Evolutionary conservation across 2,888 invertebrate species (phyloP).

Genomic region (Chloroclysta siterata): DNA sequence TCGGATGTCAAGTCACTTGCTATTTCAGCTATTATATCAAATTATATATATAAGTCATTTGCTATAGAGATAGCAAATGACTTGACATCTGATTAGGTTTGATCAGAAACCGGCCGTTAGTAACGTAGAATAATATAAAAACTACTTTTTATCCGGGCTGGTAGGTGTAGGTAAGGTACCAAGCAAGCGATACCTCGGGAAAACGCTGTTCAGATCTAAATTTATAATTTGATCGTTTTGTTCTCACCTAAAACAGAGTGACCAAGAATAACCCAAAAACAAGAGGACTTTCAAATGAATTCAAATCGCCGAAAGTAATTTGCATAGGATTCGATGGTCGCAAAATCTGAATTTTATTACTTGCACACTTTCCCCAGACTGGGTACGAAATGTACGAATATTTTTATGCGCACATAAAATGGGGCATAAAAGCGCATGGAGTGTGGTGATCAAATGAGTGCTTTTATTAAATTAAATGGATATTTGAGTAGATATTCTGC

Average conservation of each 20-base stretch:
- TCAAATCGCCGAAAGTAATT: constrained; percentile 39
- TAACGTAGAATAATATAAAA: too few relatives aligned
- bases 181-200: too few relatives aligned
- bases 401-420: constrained; percentile 35
- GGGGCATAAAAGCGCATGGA: constrained; percentile 23
- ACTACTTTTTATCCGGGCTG: too few relatives aligned
- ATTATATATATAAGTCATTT: too few relatives aligned
- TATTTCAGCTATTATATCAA: too few relatives aligned
- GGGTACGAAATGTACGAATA: constrained; percentile 26
- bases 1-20: too few relatives aligned
- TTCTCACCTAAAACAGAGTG: neutral
- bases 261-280: constrained; percentile 3
- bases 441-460: constrained; percentile 26
- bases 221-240: neutral
- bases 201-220: neutral
- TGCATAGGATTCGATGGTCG: constrained; percentile 35
- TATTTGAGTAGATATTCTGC: constrained; percentile 21
- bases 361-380: constrained; percentile 30
- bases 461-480: constrained; percentile 33
- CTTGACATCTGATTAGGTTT: too few relatives aligned
- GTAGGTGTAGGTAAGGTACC: too few relatives aligned
- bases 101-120: too few relatives aligned
- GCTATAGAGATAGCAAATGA: too few relatives aligned
- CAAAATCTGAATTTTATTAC: constrained; percentile 40
- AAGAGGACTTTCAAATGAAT: constrained; percentile 32